phyloP scores from a whole-genome alignment of 2,113 vertebrate genomes.

The Recurvirostra avosetta region DNA sequence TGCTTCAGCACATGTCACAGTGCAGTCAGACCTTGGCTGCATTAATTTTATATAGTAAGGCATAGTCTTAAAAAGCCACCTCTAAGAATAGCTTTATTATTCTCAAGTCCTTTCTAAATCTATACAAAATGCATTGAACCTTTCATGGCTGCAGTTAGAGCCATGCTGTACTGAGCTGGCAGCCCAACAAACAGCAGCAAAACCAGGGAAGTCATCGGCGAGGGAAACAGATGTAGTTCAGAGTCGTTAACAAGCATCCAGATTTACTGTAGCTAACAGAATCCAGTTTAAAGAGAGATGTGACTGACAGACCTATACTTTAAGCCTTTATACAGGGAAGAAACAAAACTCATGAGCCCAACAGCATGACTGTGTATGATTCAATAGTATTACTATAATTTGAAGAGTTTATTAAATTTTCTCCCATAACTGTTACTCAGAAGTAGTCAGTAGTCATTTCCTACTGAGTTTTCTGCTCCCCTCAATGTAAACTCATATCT shows the following conservation, averaged over 20 bases:
- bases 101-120: background rate
- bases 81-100: background rate
- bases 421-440: background rate
- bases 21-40: background rate
- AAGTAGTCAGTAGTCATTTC: background rate
- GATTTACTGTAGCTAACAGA: background rate
- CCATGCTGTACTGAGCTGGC: background rate
- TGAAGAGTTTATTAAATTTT: background rate
- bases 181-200: background rate
- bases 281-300: background rate
- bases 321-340: background rate
- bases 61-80: background rate
- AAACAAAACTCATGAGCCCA: background rate
- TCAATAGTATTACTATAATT: background rate
- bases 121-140: background rate
- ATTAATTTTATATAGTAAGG: background rate
- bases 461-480: background rate
- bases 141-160: background rate
- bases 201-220: rapidly evolving
- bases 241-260: background rate
- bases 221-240: background rate
- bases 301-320: background rate
- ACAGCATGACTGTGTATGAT: background rate
- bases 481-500: background rate
- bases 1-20: background rate